Evolutionary conservation across 2,797 vertebrate species (phyloP), one percentile per base, ranked within the genome.

Genomic region (Pseudochirops corinnae): DNA sequence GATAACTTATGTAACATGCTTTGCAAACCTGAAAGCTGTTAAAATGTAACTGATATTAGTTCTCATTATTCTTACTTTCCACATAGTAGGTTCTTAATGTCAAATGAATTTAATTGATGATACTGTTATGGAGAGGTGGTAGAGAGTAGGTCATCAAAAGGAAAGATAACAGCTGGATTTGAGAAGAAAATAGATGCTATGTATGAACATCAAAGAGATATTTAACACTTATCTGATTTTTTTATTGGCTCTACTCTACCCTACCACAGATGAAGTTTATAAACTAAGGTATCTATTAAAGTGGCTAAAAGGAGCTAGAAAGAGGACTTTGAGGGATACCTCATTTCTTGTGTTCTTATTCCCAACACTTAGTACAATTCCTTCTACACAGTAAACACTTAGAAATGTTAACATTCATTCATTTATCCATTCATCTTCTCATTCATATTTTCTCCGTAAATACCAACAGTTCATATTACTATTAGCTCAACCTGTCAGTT

Each of bases 201-300:
- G 26, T 56, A 7, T 33, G 46, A 56, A 46, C 21, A 50, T n/a
- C 12, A 2, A 5, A 26, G 56, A n/a, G 31, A 50, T 74, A n/a
- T 24, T 14, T 60, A 10, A 50, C 4, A 56, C 55, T 33, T 50
- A 13, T 3, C 0, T 0, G 55, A 11, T 90, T 33, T 0, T 0
- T 55, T 28, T 1, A 0, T 50, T n/a, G 26, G 33, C 67, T 9
- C 0, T 6, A 18, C 56, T 87, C 82, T 90, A 33, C 24, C n/a
- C 0, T 3, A 60, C 56, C 24, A 2, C 21, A 92, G 87, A 82
- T 13, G 14, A 91, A 24, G 60, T 46, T 60, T 92, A 55, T 92
- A 53, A 33, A 50, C 0, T 16, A 90, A 46, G 56, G 82, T 24
- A 46, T 29, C 39, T 11, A 2, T 26, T 12, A 50, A 46, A 87